Evolutionary conservation across 2,113 vertebrate species (phyloP), one percentile per base, ranked within the genome.

Genomic region (Platichthys stellatus): DNA sequence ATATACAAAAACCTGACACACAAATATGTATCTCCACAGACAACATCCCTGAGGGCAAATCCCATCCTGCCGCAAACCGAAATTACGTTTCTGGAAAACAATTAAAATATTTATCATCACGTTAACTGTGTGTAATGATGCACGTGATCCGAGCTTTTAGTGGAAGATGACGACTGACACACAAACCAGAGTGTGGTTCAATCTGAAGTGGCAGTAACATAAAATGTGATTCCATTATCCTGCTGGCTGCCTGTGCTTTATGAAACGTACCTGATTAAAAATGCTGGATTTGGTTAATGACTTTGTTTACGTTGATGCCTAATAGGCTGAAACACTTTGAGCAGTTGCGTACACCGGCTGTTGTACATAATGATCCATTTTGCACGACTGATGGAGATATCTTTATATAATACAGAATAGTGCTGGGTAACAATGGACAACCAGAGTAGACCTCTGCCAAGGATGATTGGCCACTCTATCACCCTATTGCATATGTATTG

Each of bases 21-120:
- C n/a, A 63, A 26, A 69, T 26, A 60, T 51, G 45, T n/a, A 63
- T 76, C 28, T 6, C 24, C 54, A 74, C 69, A 72, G 40, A 65
- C 58, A 12, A 10, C 21, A 14, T 59, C 70, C 65, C 45, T 15
- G 26, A 35, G 28, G 71, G 45, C 17, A 57, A 47, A 70, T 74
- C 49, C 9, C 5, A 43, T 9, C 43, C 17, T 4, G 38, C 67
- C 63, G 12, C 20, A 17, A 63, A 3, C 6, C 23, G n/a, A 66
- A 80, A 76, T 80, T 71, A n/a, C 28, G 63, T 86, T 78, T 78
- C 78, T 78, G 47, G 62, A 69, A 51, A 66, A 63, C 10, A 28
- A 60, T 60, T 49, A 70, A 70, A 81, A 67, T 78, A 73, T 84
- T 64, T 53, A 84, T 79, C 51, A 67, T 14, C 31, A 43, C 15